These are phyloP conservation scores for Stichodactyla mertensii DNA, from an alignment of 64 coral and sea anemone species.

Conservation along the genomic window DNA sequence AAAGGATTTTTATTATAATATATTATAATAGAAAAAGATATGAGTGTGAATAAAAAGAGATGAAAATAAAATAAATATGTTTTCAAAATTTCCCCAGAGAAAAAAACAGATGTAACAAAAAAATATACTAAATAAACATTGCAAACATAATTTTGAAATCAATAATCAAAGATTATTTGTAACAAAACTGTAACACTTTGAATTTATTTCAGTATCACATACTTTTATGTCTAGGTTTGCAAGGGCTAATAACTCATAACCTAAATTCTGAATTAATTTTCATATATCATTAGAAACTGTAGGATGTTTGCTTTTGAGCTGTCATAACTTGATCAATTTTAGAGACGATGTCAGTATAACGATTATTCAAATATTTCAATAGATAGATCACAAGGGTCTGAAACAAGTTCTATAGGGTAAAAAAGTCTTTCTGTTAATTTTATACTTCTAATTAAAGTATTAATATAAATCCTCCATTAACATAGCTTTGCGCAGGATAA, in stretches of 20 bases:
- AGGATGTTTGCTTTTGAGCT: constrained; percentile 2
- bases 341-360: neutral
- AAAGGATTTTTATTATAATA: neutral
- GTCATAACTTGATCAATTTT: neutral
- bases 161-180: no score
- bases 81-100: neutral
- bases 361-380: neutral
- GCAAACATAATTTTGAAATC: neutral
- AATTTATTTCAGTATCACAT: no score
- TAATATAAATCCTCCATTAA: no score
- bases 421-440: no score
- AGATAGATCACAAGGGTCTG: neutral
- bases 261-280: neutral
- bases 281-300: neutral
- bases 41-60: neutral
- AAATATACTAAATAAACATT: neutral
- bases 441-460: no score
- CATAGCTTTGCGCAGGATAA: no score
- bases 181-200: no score
- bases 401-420: no score
- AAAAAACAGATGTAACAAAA: neutral
- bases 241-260: no score
- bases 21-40: neutral
- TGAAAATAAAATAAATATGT: neutral
- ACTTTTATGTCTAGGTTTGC: no score